Base-by-base conservation (phyloP, 2,888 invertebrate genomes). In the Drosophila affinis region DNA sequence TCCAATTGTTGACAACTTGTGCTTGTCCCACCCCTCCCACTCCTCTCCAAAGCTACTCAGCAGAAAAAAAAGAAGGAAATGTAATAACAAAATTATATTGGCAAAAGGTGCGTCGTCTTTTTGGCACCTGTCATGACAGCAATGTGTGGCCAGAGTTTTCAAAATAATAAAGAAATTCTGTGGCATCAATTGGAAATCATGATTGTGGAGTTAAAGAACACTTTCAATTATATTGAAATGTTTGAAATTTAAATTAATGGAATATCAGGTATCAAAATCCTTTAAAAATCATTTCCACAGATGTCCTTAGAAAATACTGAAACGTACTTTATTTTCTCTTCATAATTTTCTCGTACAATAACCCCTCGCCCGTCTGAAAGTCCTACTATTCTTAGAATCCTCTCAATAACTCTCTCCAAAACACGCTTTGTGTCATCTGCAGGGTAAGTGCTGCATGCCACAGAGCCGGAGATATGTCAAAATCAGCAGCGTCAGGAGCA, bases 1-100 rank as follows among this genome's bases (percentile, higher is more conserved):
- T 58, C 72, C 82, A 75, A 82, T 87, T 78, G 83, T 76, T 85
- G 86, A 82, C 86, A 87, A 76, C 76, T 68, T 75, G 62, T 55
- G 75, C 55, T 39, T 73, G 58, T 58, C 39, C 65, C 48, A 21
- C 21, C 44, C 60, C 14, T 5, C 12, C 0, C 17, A 6, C 10
- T 12, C 32, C 39, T 3, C 14, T 3, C 14, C 6, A 39, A 24
- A 45, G 68, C 32, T 49, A 17, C 7, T 27, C 56, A 34, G 47
- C 58, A 49, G 34, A 67, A 58, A 32, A 64, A 73, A 73, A 32
- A 67, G 2, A 53, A 39, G 57, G 54, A 72, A 70, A 24, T 24
- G 72, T 78, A 78, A 76, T 85, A 85, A 76, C 62, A 81, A 80
- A 77, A 77, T 71, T 77, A 86, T 67, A 77, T 78, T 65, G 51